Evolutionary conservation across 2,113 vertebrate species (phyloP), one percentile per base, ranked within the genome.

Genomic region (Nibea coibor): DNA sequence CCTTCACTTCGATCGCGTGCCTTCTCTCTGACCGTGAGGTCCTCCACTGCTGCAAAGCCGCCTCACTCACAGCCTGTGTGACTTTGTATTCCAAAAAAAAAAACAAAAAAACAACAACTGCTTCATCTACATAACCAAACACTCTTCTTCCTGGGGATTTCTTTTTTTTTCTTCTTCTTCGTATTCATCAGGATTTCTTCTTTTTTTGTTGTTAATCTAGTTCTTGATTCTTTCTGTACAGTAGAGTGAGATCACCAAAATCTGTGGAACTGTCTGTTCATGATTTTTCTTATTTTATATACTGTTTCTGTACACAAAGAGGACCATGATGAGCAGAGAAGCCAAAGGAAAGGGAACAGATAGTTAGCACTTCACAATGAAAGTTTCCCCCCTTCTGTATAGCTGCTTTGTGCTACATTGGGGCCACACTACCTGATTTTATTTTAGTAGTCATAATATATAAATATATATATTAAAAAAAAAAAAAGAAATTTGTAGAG

Each of bases 1-100:
- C 93, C 96, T 97, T 92, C 96, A 96, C 88, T 95, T 95, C 1
- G 91, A 87, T 7, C 90, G 80, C 6, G 84, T 86, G 87, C 91
- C 88, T 92, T 95, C 92, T 71, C 94, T 93, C 89, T 94, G 93
- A 94, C 89, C 28, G 0, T 16, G 59, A 89, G 75, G 87, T 58
- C 73, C 45, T 64, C 61, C 17, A n/a, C 56, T n/a, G 19, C 56
- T n/a, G 66, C 85, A n/a, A 85, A 57, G 72, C 78, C 67, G n/a
- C 69, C 43, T 68, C 79, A 45, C 75, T 87, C 88, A 64, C 81
- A 82, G 68, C 81, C 79, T 9, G 62, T 63, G 66, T 72, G 83
- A 89, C 81, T 78, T 81, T 84, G 75, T 82, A 75, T 79, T 81
- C 71, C 79, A 87, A 72, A 48, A 76, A 73, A 72, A 39, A 39